Evolutionary conservation across 2,888 invertebrate genomes (phyloP).

Genomic region (Caradrina clavipalpis): DNA sequence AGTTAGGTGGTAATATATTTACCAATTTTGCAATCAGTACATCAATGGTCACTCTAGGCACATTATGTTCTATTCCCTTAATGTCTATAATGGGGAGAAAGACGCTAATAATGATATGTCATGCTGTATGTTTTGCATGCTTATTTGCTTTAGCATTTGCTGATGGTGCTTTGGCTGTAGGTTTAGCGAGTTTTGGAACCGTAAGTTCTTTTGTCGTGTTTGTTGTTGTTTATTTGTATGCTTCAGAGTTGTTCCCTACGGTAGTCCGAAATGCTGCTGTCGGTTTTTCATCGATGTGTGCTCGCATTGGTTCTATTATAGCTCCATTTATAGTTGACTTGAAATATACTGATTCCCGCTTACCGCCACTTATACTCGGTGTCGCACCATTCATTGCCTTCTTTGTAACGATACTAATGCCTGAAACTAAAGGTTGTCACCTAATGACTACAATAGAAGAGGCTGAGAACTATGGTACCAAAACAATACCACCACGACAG

Average conservation of each 20-base stretch:
- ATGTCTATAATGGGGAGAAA: conserved; percentile 93
- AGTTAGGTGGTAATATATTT: conserved; percentile 95
- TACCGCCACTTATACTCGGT: conserved; percentile 94
- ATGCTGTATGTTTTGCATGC: conserved; percentile 91
- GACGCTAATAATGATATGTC: conserved; percentile 92
- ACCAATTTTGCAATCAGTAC: conserved; percentile 95
- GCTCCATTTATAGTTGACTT: conserved; percentile 95
- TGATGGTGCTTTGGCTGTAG: conserved; percentile 82
- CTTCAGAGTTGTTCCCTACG: conserved; percentile 97
- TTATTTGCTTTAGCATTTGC: conserved; percentile 91
- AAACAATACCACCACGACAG: too few relatives aligned
- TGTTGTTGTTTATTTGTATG: conserved; percentile 96
- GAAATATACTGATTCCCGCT: conserved; percentile 85
- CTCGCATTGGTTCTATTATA: conserved; percentile 96
- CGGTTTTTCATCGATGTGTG: conserved; percentile 96
- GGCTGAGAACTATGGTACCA: conserved; percentile 87
- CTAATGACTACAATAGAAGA: conserved; percentile 95
- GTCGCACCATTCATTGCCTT: conserved; percentile 90
- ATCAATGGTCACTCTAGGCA: conserved; percentile 90
- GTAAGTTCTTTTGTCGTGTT: conserved; percentile 95
- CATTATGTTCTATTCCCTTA: conserved; percentile 91
- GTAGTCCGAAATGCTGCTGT: conserved; percentile 96
- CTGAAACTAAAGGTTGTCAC: conserved; percentile 94
- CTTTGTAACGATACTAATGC: conserved; percentile 91
- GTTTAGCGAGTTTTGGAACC: conserved; percentile 93